Conservation (phyloP, 2,113 vertebrate species). For the Megaceryle torquata region DNA sequence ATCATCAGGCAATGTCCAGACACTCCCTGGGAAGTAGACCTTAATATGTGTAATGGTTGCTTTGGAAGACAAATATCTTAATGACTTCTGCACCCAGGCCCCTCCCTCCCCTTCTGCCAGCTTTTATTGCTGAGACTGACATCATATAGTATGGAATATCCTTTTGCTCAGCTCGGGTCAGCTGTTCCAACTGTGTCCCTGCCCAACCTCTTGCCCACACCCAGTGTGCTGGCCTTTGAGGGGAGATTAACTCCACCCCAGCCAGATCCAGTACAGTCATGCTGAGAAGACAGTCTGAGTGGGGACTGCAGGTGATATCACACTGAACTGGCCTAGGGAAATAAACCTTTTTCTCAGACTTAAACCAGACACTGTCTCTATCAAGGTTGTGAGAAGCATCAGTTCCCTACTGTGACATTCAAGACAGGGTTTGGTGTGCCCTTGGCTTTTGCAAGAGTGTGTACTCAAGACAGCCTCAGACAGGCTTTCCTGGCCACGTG, state of each 20-base stretch:
- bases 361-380: not conserved
- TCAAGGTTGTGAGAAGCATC: not conserved
- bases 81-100: rapidly evolving
- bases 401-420: not conserved
- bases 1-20: not conserved
- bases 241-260: not conserved
- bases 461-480: not conserved
- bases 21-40: not conserved
- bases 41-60: not conserved
- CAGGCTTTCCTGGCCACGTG: not conserved
- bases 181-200: not conserved
- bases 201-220: not conserved
- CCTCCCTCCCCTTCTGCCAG: not conserved
- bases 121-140: not conserved
- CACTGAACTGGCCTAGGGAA: not conserved
- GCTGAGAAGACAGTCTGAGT: not conserved
- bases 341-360: not conserved
- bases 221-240: not conserved
- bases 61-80: not conserved
- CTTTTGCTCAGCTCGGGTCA: not conserved
- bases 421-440: not conserved
- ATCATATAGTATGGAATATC: not conserved
- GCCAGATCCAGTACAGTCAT: not conserved
- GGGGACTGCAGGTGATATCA: not conserved
- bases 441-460: rapidly evolving